Percentiles rank a stretch among this genome's conserved stretches.
phyloP scores from a whole-genome alignment of 2,113 vertebrate genomes.

The Dasypus novemcinctus region DNA sequence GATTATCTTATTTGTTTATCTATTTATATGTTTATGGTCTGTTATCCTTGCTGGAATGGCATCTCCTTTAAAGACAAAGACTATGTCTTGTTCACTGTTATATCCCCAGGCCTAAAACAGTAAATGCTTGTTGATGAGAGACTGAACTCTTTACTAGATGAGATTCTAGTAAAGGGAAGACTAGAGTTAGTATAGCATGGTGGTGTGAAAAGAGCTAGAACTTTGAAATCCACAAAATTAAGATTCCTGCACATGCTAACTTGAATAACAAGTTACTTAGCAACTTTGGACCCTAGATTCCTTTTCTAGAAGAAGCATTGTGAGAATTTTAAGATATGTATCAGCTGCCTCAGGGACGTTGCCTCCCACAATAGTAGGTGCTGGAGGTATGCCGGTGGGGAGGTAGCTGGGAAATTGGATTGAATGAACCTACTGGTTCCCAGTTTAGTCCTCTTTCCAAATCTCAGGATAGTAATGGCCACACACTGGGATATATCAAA shows the following conservation, averaged over 20 bases:
- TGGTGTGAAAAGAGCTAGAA: not conserved
- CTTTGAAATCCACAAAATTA: not conserved
- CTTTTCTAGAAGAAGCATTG: not conserved
- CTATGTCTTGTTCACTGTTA: too few relatives aligned
- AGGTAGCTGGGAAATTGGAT: not conserved
- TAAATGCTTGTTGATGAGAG: not conserved
- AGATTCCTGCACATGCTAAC: not conserved
- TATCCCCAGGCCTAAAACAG: not conserved
- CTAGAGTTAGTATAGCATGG: fast-evolving
- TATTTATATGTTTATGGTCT: not conserved
- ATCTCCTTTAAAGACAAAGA: not conserved
- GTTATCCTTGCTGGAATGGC: not conserved
- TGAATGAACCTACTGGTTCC: not conserved
- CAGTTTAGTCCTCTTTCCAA: not conserved
- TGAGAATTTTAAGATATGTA: not conserved
- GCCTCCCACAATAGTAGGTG: not conserved
- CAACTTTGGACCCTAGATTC: too few relatives aligned
- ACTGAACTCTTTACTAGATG: not conserved
- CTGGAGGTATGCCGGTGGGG: too few relatives aligned
- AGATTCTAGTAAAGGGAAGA: not conserved
- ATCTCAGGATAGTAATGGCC: not conserved
- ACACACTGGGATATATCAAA: fast-evolving
- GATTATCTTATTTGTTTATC: not conserved
- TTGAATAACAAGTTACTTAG: not conserved
- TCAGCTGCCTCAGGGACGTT: not conserved